Conservation (phyloP, 1,140 invertebrate genomes). For the Tetragonula clypearis region DNA sequence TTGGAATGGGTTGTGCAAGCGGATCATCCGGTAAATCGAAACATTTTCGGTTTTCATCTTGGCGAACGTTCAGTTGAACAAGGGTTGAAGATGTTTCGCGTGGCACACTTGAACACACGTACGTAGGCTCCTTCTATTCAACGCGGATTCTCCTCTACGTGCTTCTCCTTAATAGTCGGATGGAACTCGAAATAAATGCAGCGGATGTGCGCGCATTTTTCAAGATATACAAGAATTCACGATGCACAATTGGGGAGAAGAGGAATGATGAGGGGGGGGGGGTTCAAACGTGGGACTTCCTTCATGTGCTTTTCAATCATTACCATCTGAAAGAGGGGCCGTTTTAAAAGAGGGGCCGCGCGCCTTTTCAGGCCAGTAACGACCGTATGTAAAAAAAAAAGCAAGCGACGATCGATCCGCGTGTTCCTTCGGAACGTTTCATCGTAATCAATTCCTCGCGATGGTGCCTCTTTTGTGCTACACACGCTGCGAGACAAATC, state of each 20-base stretch:
- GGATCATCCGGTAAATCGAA: too few species aligned
- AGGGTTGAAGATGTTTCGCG: not conserved
- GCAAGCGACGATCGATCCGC: not conserved
- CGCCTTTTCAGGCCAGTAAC: not conserved
- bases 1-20: too few species aligned
- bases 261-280: too few species aligned
- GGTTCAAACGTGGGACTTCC: not conserved
- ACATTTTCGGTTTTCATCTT: too few species aligned
- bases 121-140: not conserved
- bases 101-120: not conserved
- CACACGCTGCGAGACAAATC: conserved; percentile 6
- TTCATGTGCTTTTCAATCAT: not conserved
- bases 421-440: not conserved
- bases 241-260: not conserved
- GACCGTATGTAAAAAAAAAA: conserved; percentile 10
- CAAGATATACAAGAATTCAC: not conserved
- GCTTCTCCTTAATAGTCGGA: not conserved
- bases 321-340: conserved; percentile 1
- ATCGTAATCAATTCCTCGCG: conserved; percentile 23
- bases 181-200: conserved; percentile 3
- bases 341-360: not conserved
- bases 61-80: not conserved
- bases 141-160: not conserved
- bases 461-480: not conserved
- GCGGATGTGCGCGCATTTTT: not conserved